Evolutionary conservation across 2,888 invertebrate genomes (phyloP).

Genomic region (Acrocera orbiculus): DNA sequence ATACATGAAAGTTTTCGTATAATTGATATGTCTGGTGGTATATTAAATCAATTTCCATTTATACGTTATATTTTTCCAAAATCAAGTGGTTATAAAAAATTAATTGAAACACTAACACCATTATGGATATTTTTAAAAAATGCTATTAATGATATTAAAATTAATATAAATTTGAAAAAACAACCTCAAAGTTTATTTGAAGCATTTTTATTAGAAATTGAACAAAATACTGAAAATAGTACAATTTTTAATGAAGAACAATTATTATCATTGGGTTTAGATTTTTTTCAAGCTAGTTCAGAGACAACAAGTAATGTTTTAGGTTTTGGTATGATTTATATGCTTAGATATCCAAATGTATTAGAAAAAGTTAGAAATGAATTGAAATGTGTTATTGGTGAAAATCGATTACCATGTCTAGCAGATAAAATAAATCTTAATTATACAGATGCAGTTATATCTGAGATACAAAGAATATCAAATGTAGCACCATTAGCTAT

Average conservation of each 20-base stretch:
- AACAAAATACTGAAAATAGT: slow-evolving; percentile 23
- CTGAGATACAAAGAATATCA: slow-evolving; percentile 34
- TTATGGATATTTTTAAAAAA: slow-evolving; percentile 39
- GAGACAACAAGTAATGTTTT: slow-evolving; percentile 38
- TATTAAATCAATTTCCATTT: slow-evolving; percentile 50
- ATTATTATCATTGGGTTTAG: slow-evolving; percentile 37
- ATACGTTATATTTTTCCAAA: slow-evolving; percentile 45
- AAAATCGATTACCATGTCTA: slow-evolving; percentile 28
- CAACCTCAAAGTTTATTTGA: slow-evolving; percentile 32
- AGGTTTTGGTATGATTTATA: slow-evolving; percentile 36
- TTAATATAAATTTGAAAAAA: no score
- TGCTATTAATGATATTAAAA: slow-evolving; percentile 37
- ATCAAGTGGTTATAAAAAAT: slow-evolving; percentile 40
- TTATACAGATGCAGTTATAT: slow-evolving; percentile 37
- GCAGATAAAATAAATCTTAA: slow-evolving; percentile 34
- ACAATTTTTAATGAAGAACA: slow-evolving; percentile 33
- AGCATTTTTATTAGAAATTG: slow-evolving; percentile 37
- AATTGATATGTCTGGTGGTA: slow-evolving; percentile 47
- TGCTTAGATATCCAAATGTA: slow-evolving; percentile 37
- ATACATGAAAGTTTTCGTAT: slow-evolving; percentile 45
- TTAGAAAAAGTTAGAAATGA: slow-evolving; percentile 35
- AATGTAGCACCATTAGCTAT: slow-evolving; percentile 30
- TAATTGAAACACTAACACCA: slow-evolving; percentile 34
- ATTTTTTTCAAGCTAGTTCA: slow-evolving; percentile 42
- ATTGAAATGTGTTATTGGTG: slow-evolving; percentile 29